Evolutionary conservation across 2,797 vertebrate genomes (phyloP).

Genomic region (Catamblyrhynchus diadema): DNA sequence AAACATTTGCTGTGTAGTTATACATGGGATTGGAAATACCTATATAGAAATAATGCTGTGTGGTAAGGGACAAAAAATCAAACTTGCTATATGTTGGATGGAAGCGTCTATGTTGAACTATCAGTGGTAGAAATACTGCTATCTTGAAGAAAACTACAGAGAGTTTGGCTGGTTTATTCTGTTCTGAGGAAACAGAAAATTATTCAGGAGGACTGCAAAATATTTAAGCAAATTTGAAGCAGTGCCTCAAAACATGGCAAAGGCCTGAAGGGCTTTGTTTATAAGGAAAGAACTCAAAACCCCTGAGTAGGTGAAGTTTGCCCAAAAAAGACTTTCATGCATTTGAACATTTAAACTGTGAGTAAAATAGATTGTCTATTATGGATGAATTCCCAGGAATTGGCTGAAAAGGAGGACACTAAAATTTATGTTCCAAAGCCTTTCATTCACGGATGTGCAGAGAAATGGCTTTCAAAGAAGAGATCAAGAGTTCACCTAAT

Average conservation of each 20-base stretch:
- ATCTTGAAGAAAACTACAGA: background rate
- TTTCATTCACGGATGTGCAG: background rate
- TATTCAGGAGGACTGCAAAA: background rate
- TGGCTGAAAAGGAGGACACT: background rate
- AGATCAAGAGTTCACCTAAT: background rate
- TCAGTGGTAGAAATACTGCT: background rate
- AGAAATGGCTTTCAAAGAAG: background rate
- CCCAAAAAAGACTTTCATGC: background rate
- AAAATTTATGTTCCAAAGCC: background rate
- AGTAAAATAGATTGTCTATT: background rate
- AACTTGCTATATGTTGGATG: background rate
- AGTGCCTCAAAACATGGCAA: background rate
- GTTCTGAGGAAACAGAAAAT: background rate
- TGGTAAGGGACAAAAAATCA: background rate
- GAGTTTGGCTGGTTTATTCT: background rate
- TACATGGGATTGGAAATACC: background rate
- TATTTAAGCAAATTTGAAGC: background rate
- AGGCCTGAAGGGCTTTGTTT: background rate
- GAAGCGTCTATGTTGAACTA: background rate
- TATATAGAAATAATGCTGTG: background rate
- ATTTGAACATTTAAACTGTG: background rate
- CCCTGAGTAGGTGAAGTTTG: background rate
- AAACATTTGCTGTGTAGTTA: background rate
- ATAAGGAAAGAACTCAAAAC: background rate
- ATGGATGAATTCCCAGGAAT: background rate